A percentile compares a stretch with the other conserved stretches of the same genome.
phyloP scores from a whole-genome alignment of 2,113 vertebrate species.

The Phycodurus eques region DNA sequence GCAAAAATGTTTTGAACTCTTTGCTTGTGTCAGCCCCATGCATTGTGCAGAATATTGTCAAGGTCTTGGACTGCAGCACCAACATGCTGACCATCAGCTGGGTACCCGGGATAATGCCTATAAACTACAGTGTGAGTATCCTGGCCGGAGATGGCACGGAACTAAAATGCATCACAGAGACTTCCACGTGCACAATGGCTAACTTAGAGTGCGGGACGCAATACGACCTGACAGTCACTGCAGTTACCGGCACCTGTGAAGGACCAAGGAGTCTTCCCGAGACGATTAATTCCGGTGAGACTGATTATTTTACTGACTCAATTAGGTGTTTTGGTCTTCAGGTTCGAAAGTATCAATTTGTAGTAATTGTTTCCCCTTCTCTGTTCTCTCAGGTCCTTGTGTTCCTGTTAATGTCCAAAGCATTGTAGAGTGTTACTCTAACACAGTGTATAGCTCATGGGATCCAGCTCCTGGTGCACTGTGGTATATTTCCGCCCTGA shows the following conservation, averaged over 20 bases:
- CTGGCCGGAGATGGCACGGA: conserved; percentile 1
- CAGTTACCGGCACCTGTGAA: conserved; percentile 52
- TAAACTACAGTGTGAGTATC: conserved; percentile 64
- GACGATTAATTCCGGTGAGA: conserved; percentile 55
- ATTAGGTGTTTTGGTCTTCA: background rate
- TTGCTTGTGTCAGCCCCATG: conserved; percentile 69
- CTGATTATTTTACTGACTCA: background rate
- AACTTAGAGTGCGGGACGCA: conserved; percentile 57
- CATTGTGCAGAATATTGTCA: conserved; percentile 47
- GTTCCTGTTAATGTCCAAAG: conserved; percentile 47
- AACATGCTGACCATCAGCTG: conserved; percentile 65
- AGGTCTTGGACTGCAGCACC: conserved; percentile 57
- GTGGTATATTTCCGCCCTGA: conserved; percentile 55
- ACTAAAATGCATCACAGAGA: conserved; percentile 50
- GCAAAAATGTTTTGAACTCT: background rate
- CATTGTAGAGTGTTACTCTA: conserved; percentile 54
- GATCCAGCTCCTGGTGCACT: conserved; percentile 41
- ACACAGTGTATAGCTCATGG: conserved; percentile 65
- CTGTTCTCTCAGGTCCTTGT: conserved; percentile 64
- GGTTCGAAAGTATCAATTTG: background rate
- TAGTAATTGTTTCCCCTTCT: background rate
- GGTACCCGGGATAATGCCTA: conserved; percentile 26
- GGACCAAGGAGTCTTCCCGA: conserved; percentile 37
- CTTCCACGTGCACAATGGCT: conserved; percentile 47
- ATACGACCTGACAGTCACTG: conserved; percentile 59